Conservation (phyloP, 2,888 invertebrate species). For the Parascotia fuliginaria region DNA sequence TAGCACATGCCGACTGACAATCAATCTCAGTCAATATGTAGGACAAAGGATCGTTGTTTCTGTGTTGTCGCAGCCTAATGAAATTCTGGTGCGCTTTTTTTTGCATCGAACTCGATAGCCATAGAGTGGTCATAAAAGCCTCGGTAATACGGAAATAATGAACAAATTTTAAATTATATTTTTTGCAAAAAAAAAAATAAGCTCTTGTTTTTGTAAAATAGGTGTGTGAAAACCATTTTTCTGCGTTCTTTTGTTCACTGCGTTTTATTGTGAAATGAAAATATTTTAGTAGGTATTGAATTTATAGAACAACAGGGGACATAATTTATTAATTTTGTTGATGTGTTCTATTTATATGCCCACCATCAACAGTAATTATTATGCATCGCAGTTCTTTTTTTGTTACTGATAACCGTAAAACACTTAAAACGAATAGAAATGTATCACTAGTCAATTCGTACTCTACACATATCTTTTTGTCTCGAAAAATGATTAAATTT, state of each 20-base stretch:
- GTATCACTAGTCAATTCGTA: no score
- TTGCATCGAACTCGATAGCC: slow-evolving; percentile 26
- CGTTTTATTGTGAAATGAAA: background rate
- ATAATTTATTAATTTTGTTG: no score
- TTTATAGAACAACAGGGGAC: no score
- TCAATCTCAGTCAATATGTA: slow-evolving; percentile 83
- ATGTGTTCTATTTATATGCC: no score
- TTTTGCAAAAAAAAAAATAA: background rate
- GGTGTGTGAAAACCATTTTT: background rate
- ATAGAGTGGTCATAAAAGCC: slow-evolving; percentile 21
- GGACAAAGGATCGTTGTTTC: slow-evolving; percentile 77
- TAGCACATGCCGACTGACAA: slow-evolving; percentile 80
- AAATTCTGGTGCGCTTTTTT: slow-evolving; percentile 61
- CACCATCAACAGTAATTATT: no score
- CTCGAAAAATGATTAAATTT: no score
- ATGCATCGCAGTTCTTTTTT: no score
- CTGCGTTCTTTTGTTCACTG: background rate
- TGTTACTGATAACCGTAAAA: no score
- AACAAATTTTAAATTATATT: slow-evolving; percentile 9
- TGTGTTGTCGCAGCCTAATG: slow-evolving; percentile 70
- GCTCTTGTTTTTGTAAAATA: slow-evolving; percentile 10
- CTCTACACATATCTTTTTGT: no score
- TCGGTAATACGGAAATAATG: slow-evolving; percentile 14
- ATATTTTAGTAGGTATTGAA: no score
- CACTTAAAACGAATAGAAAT: no score